These are phyloP conservation scores for Shargacucullia verbasci DNA, from an alignment of 2,888 invertebrate genomes.

Conservation along the genomic window DNA sequence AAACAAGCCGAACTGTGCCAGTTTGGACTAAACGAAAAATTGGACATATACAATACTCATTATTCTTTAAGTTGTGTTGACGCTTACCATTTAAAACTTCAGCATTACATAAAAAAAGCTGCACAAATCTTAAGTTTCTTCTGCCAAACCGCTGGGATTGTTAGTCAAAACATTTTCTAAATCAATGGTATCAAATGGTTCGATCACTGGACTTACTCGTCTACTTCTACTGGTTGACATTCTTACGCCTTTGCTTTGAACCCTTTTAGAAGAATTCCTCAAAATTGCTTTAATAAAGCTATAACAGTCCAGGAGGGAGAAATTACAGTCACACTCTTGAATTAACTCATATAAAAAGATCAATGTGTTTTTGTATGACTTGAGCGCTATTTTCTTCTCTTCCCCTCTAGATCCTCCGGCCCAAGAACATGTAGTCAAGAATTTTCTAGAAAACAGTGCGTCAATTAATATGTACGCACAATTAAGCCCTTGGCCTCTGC, in stretches of 20 bases:
- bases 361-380: constrained; percentile 12
- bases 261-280: constrained; percentile 12
- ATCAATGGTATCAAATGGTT: background rate
- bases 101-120: too few species aligned
- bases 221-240: constrained; percentile 11
- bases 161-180: background rate
- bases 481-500: constrained; percentile 3
- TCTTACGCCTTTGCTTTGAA: constrained; percentile 10
- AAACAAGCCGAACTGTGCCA: too few species aligned
- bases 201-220: background rate
- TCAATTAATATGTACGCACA: constrained; percentile 19
- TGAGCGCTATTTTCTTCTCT: constrained; percentile 11
- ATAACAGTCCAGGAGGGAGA: constrained; percentile 10
- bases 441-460: constrained; percentile 16
- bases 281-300: constrained; percentile 6
- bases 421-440: constrained; percentile 22
- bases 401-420: constrained; percentile 22
- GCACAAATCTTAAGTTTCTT: too few species aligned
- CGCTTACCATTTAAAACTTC: too few species aligned
- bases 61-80: too few species aligned
- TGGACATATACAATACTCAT: too few species aligned
- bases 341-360: constrained; percentile 22
- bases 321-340: constrained; percentile 10
- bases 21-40: too few species aligned
- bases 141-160: too few species aligned